Base-by-base conservation (phyloP, 2,888 invertebrate species). In the Tanypteryx hageni region DNA sequence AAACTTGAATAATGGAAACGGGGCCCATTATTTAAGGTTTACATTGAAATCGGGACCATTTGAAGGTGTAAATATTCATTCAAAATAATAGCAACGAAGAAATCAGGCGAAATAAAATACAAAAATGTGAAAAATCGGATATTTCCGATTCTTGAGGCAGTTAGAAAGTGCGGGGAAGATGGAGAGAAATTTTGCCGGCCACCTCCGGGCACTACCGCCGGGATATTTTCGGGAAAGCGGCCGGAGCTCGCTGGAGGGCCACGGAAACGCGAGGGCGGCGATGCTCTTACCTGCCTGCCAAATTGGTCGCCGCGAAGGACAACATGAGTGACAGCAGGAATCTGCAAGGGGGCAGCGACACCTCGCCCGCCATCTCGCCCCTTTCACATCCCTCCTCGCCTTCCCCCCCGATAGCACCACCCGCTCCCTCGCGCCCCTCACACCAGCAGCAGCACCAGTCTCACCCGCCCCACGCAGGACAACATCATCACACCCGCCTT, bases 401-500 rank as follows among this genome's bases (percentile, higher is more conserved):
- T n/a, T n/a, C n/a, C 8, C 61, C 61, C 86, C 27, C 22, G 9
- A 14, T 11, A 22, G 22, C 44, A 44, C 44, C 44, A 44, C 44
- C 59, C 61, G 27, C 86, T 76, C 22, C 59, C 31, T 57, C 86
- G n/a, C 11, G 76, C 76, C 76, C 27, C 76, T 76, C 76, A 76
- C 76, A 76, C 22, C 76, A 76, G 22, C 10, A 76, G 11, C 7
- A 27, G 13, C 76, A 18, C 11, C 22, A 76, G 76, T 76, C 76
- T 76, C 76, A 22, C 22, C 27, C 76, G 76, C 44, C 44, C 44
- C 11, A 76, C 22, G 76, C 18, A 76, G 27, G 76, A 27, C 76
- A 64, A 89, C 89, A 89, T 89, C 89, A 64, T 89, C 89, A 64
- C 64, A 8, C 56, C 64, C 64, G 89, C 16, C 89, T 89, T 89